Evolutionary conservation across 1,140 invertebrate genomes (phyloP).

Genomic region (Aphaenogaster rudis): DNA sequence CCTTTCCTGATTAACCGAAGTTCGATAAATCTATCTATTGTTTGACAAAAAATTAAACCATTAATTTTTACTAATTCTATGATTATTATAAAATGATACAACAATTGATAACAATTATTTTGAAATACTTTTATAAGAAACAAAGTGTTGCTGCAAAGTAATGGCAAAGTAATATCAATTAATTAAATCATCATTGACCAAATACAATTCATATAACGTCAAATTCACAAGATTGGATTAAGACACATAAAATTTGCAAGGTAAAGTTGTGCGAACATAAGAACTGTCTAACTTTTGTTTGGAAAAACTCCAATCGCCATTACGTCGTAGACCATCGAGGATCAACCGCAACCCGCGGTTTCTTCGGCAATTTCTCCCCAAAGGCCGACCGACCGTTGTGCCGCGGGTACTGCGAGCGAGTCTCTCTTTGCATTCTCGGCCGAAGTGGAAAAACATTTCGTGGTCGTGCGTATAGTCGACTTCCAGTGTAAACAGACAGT

Average conservation of each 20-base stretch:
- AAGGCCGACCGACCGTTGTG: constrained; percentile 56
- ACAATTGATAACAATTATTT: not conserved
- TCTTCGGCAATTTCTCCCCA: constrained; percentile 60
- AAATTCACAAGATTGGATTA: not conserved
- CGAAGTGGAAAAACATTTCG: constrained; percentile 75
- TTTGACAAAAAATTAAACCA: not conserved
- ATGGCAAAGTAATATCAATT: not conserved
- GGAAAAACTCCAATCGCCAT: constrained; percentile 22
- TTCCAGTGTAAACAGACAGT: constrained; percentile 85
- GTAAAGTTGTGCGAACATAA: not conserved
- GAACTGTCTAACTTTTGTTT: not conserved
- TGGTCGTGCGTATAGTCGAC: constrained; percentile 78
- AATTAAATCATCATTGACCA: not conserved
- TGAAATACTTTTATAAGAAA: constrained; percentile 3
- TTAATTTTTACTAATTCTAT: not conserved
- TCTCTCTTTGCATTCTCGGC: constrained; percentile 62
- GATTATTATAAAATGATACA: not conserved
- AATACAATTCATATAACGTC: not conserved
- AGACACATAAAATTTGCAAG: not conserved
- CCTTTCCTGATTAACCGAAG: not conserved
- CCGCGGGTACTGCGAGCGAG: constrained; percentile 22
- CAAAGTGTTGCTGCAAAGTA: not conserved
- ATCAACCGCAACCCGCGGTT: constrained; percentile 44
- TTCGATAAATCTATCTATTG: not conserved
- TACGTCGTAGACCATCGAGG: constrained; percentile 26